Evolutionary conservation across 2,113 vertebrate species (phyloP).

Genomic region (Prolemur simus): DNA sequence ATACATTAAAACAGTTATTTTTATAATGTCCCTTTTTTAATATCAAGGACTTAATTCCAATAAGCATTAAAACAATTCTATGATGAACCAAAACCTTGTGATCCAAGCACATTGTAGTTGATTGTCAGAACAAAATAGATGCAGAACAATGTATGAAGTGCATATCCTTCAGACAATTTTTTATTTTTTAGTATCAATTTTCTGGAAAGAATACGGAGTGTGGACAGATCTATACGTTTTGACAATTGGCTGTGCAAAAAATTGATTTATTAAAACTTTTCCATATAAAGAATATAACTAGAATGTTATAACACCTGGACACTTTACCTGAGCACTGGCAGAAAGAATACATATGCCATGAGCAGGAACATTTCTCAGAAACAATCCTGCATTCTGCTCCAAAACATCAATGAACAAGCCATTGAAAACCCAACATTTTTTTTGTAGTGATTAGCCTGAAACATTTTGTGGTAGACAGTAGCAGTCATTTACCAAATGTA

Average conservation of each 20-base stretch:
- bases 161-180: neutral
- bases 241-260: neutral
- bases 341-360: fast-evolving
- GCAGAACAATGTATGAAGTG: neutral
- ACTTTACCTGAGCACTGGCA: neutral
- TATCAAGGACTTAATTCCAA: neutral
- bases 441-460: neutral
- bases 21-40: neutral
- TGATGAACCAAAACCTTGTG: neutral
- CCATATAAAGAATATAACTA: neutral
- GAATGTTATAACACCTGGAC: neutral
- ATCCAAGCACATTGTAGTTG: neutral
- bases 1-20: neutral
- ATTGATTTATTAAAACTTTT: neutral
- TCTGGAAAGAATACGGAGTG: neutral
- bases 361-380: neutral
- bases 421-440: neutral
- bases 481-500: neutral
- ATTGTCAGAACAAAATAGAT: neutral
- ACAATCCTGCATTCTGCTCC: neutral
- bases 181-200: neutral
- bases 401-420: neutral
- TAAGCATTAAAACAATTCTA: neutral
- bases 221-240: neutral
- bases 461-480: neutral